Base-by-base conservation (phyloP, 2,888 invertebrate species). In the Sabatieria punctata region DNA sequence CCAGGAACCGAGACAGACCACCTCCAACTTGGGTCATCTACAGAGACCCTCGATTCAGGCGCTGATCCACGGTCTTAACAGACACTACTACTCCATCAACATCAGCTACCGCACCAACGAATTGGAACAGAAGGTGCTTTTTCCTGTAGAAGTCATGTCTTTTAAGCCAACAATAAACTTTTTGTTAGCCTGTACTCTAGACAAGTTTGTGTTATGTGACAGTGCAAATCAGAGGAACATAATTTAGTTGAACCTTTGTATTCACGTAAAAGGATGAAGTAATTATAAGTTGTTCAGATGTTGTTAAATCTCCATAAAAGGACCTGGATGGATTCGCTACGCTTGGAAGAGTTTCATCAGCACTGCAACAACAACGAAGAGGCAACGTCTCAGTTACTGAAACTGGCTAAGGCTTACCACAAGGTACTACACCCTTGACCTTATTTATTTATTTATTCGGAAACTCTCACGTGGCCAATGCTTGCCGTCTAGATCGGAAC, bases 71-170 rank as follows among this genome's bases (percentile, higher is more conserved):
- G 97, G 97, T 15, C 75, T 97, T 25, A 97, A 97, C 69, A 79
- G 97, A 53, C 95, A 97, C 70, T 97, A 97, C 67, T 97, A 97
- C 70, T 95, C 95, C 37, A 95, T 97, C 65, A 91, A 93, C 68
- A 99, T 97, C 68, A 95, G 95, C 70, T 99, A 97, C 71, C 78
- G 93, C 56, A 97, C 95, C 72, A 95, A 97, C 70, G 91, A 95
- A 69, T 71, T 95, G 52, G 97, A 97, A 69, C 95, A 97, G 68
- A 95, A 95, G 64, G 71, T 71, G 48, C 46, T 51, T 22, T 2
- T 24, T 44, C 4, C 25, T 4, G 11, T 24, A 22, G 6, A n/a
- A 25, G 46, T 46, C n/a, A 15, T 33, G 21, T 24, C 13, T 48
- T 30, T 46, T 22, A 45, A 22, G 11, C 47, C 21, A n/a, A 45